Evolutionary conservation across 2,113 vertebrate species (phyloP).

Genomic region (Tenrec ecaudatus): DNA sequence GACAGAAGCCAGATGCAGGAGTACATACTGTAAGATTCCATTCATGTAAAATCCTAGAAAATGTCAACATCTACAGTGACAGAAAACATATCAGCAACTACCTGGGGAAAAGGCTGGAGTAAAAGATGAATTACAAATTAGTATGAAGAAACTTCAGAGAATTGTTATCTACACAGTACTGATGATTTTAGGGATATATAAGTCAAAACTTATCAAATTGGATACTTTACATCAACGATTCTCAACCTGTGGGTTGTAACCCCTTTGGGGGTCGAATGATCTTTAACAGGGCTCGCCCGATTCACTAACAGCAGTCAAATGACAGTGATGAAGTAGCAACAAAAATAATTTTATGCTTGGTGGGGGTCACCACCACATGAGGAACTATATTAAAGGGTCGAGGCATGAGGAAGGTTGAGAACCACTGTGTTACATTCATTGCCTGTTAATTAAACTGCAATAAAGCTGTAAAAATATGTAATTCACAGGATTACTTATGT

Average conservation of each 20-base stretch:
- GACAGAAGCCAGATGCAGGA: slow-evolving; percentile 47
- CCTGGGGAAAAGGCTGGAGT: neutral
- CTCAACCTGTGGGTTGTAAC: too few species aligned
- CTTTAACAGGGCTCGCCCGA: too few species aligned
- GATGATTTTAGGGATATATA: neutral
- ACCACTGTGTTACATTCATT: neutral
- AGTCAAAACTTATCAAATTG: slow-evolving; percentile 41
- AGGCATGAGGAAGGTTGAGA: too few species aligned
- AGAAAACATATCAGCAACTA: slow-evolving; percentile 58
- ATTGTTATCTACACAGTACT: slow-evolving; percentile 7
- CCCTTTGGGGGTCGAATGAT: too few species aligned
- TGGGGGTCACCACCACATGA: too few species aligned
- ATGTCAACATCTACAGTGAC: slow-evolving; percentile 32
- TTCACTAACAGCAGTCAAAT: too few species aligned
- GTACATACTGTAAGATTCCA: neutral
- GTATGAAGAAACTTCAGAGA: neutral
- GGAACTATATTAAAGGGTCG: too few species aligned
- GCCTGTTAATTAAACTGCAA: slow-evolving; percentile 35
- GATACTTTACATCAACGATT: neutral
- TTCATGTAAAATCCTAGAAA: slow-evolving; percentile 41
- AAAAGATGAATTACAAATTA: slow-evolving; percentile 52
- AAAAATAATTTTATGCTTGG: too few species aligned
- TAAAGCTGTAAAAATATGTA: neutral
- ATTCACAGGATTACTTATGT: neutral
- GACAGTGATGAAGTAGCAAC: too few species aligned